Base-by-base conservation (phyloP, 2,113 vertebrate species). In the Psilopogon haemacephalus region DNA sequence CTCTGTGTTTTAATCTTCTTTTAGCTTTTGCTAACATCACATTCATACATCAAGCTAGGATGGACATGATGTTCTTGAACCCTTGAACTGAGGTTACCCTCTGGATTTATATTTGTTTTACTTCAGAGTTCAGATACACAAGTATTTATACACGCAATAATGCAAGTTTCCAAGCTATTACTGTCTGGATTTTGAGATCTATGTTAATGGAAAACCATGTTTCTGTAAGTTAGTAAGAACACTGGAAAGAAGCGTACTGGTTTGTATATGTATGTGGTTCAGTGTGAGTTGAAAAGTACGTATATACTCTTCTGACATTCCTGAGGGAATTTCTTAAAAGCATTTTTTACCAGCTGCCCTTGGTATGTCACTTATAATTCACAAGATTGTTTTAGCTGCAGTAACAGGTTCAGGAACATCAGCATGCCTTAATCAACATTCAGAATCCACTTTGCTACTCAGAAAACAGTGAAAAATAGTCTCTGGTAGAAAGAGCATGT, bases 141-240 rank as follows among this genome's bases (percentile, higher is more conserved):
- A 2, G 1, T 44, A 44, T n/a, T 77, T n/a, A 30, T 4, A 5
- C 5, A 33, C 1, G 30, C 3, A 5, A 5, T 2, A 32, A 59
- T 8, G 16, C 2, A 3, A 4, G 11, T 63, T 88, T 64, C 48
- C 73, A 84, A 46, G n/a, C 13, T 38, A 72, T 80, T 46, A 44
- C 20, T 24, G 11, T 50, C 5, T 35, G 23, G 5, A 24, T 71
- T 67, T 69, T 52, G 5, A 86, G 7, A 44, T 32, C 33, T 1
- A 9, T 27, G 24, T 5, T 9, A 15, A 67, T 21, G 4, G 10
- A 58, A 87, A 77, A 32, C 2, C 6, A 6, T 27, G 5, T 40
- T 62, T 72, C 13, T 65, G 0, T 40, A 83, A 35, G 19, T 69
- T 55, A 76, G 3, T 42, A 55, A 63, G 8, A 79, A 23, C 8